Conservation (phyloP, 2,888 invertebrate species). For the Thalpophila matura region DNA sequence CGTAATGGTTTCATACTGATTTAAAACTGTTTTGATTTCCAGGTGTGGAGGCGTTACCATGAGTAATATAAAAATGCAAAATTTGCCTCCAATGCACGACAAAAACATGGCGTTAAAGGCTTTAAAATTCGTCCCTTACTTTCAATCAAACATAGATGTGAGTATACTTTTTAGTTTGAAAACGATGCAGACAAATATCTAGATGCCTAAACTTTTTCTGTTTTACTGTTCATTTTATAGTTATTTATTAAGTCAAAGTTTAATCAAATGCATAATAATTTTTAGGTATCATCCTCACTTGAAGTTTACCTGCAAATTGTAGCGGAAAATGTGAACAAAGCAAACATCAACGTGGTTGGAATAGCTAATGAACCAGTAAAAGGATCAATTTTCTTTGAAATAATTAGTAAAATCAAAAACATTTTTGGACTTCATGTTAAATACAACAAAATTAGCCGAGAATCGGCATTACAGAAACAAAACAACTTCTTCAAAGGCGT, state of each 20-base stretch:
- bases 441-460: slow-evolving; percentile 43
- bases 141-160: slow-evolving; percentile 48
- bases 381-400: slow-evolving; percentile 41
- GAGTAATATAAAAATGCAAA: slow-evolving; percentile 57
- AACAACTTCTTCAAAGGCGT: slow-evolving; percentile 22
- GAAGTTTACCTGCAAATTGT: slow-evolving; percentile 65
- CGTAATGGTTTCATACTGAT: too few relatives aligned
- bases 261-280: too few relatives aligned
- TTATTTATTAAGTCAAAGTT: too few relatives aligned
- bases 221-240: too few relatives aligned
- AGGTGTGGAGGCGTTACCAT: slow-evolving; percentile 71
- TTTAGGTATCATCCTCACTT: slow-evolving; percentile 58
- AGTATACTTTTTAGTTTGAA: slow-evolving; percentile 32
- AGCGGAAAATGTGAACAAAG: slow-evolving; percentile 64
- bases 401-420: slow-evolving; percentile 38
- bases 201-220: too few relatives aligned
- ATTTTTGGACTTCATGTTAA: slow-evolving; percentile 44
- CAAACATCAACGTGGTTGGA: slow-evolving; percentile 55
- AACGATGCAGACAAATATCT: too few relatives aligned
- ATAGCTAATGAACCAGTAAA: slow-evolving; percentile 33
- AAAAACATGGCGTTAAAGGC: slow-evolving; percentile 46
- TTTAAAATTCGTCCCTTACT: slow-evolving; percentile 56
- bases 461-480: slow-evolving; percentile 12
- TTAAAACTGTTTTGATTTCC: too few relatives aligned
- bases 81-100: slow-evolving; percentile 41